Evolutionary conservation across 2,797 vertebrate species (phyloP), one percentile per base, ranked within the genome.

Genomic region (Galago senegalensis): DNA sequence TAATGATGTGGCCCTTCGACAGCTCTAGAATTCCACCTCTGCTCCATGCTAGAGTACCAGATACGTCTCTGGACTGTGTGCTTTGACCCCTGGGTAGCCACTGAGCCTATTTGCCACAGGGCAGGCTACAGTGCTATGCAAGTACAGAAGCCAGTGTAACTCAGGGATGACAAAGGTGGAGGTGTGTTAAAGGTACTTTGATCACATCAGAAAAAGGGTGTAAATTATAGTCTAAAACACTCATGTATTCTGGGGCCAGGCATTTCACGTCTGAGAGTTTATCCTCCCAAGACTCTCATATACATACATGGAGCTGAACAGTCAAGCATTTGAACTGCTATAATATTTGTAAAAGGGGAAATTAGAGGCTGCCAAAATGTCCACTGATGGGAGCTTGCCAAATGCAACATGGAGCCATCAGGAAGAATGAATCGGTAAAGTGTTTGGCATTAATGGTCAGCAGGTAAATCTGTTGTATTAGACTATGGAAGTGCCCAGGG

Each of bases 381-480:
- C 40, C 53, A 56, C 49, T 3, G 18, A 43, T 3, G 87, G 67
- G 76, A 29, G 37, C 37, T 11, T 73, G 75, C 16, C 53, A 49
- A 18, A 67, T 16, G 7, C 2, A 13, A 29, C 10, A 34, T 10
- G 3, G 67, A 29, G 69, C 60, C 65, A 49, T 76, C 60, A 61
- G 49, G 65, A 87, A 37, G 89, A 92, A 80, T 5, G 91, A 83
- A 7, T 63, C 2, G 61, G 94, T 79, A 91, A 61, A 88, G 21
- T 72, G 58, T 65, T 61, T 13, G 75, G 46, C 37, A n/a, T 79
- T 91, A 95, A 87, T 67, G 96, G 95, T 86, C 83, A 84, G 91
- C 81, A 94, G 93, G 94, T 83, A 93, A 94, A 77, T 95, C 79
- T 91, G 18, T 65, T 53, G 63, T 93, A 46, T 53, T 10, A 1